phyloP scores from a whole-genome alignment of 2,113 vertebrate species.

The Ovis canadensis region DNA sequence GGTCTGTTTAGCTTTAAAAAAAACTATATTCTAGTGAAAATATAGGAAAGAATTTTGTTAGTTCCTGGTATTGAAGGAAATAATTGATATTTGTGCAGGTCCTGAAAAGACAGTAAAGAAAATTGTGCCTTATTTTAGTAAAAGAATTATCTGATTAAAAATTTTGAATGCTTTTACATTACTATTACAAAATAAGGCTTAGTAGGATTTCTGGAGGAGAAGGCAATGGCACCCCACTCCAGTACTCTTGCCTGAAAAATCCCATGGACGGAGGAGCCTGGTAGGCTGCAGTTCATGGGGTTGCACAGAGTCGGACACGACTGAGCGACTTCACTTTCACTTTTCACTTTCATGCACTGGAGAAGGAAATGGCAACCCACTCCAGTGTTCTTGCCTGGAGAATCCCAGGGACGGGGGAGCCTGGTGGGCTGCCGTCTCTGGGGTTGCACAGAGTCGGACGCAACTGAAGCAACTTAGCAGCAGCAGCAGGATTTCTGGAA shows the following conservation, averaged over 20 bases:
- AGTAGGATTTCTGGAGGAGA: background rate
- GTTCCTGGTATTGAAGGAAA: background rate
- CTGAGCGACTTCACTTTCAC: too few species aligned
- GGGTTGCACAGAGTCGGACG: too few species aligned
- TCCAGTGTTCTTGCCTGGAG: too few species aligned
- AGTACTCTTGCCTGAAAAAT: too few species aligned
- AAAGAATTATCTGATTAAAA: background rate
- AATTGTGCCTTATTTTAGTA: background rate
- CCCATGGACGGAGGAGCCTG: too few species aligned
- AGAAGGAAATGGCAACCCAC: too few species aligned
- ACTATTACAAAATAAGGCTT: background rate
- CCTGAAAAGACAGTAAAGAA: background rate
- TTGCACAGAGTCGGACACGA: fast-evolving
- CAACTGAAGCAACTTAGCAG: too few species aligned
- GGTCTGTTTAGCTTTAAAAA: background rate
- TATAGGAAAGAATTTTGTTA: background rate
- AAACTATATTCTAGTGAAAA: background rate
- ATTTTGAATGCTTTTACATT: background rate
- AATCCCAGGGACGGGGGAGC: too few species aligned
- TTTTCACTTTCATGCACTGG: too few species aligned
- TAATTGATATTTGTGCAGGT: background rate
- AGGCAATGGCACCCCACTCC: too few species aligned
- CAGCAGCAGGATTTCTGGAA: background rate
- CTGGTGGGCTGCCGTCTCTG: too few species aligned
- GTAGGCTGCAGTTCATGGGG: too few species aligned